phyloP scores from a whole-genome alignment of 2,888 invertebrate genomes.

The Meteorus colon region DNA sequence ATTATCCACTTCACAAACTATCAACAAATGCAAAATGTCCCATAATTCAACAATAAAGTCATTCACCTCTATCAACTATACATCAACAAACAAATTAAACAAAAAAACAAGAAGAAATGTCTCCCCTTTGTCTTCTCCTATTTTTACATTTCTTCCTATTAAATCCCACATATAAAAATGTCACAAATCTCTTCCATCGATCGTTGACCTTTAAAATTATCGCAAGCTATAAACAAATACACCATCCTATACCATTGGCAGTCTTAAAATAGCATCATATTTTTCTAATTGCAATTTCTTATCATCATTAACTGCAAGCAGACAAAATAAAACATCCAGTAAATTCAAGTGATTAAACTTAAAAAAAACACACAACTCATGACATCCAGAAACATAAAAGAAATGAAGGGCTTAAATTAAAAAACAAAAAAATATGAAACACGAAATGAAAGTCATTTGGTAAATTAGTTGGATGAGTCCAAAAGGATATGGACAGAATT shows the following conservation, averaged over 20 bases:
- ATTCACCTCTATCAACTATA: background rate
- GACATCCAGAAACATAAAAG: background rate
- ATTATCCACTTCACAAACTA: no score
- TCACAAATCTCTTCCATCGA: background rate
- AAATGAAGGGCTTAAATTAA: background rate
- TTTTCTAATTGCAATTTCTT: background rate
- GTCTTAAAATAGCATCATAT: background rate
- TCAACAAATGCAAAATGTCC: background rate
- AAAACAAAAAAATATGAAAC: background rate
- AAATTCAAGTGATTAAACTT: background rate
- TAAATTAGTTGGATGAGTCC: background rate
- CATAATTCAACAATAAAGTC: background rate
- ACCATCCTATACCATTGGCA: background rate
- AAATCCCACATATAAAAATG: background rate
- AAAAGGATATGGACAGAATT: conserved; percentile 27
- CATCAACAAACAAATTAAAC: background rate
- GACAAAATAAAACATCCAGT: background rate
- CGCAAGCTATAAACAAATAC: background rate
- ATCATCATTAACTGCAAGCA: background rate
- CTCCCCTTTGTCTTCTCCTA: background rate
- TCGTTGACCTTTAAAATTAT: background rate
- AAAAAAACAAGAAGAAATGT: background rate
- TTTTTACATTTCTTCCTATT: background rate
- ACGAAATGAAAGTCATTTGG: background rate
- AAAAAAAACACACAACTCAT: background rate